Evolutionary conservation across 2,797 vertebrate genomes (phyloP).

Genomic region (Phalanger gymnotis): DNA sequence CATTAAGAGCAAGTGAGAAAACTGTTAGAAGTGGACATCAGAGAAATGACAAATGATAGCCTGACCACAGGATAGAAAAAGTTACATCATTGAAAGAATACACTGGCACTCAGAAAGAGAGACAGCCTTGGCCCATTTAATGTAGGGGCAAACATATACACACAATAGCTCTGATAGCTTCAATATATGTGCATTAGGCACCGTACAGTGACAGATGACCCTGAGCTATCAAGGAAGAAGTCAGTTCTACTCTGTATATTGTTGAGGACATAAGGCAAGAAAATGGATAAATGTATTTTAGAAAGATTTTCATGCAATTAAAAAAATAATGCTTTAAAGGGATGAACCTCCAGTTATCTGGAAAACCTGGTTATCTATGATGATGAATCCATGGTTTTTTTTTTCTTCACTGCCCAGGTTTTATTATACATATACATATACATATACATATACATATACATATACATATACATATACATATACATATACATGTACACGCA

Average conservation of each 20-base stretch:
- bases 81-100: not conserved
- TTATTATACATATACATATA: not conserved
- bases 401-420: not conserved
- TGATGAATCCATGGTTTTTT: not conserved
- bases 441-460: not conserved
- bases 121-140: not conserved
- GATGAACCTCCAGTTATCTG: not conserved
- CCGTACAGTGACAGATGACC: not conserved
- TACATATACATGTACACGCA: too few species aligned
- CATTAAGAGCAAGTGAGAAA: not conserved
- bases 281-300: not conserved
- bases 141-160: not conserved
- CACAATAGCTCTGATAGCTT: not conserved
- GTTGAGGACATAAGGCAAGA: not conserved
- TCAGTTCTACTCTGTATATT: not conserved
- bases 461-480: too few species aligned
- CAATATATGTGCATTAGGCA: not conserved
- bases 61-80: not conserved
- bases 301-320: not conserved
- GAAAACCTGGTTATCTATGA: not conserved
- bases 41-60: not conserved
- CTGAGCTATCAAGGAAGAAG: not conserved
- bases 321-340: not conserved
- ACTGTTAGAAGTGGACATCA: too few species aligned
- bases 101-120: not conserved